Evolutionary conservation across 2,888 invertebrate species (phyloP).

Genomic region (Dione juno): DNA sequence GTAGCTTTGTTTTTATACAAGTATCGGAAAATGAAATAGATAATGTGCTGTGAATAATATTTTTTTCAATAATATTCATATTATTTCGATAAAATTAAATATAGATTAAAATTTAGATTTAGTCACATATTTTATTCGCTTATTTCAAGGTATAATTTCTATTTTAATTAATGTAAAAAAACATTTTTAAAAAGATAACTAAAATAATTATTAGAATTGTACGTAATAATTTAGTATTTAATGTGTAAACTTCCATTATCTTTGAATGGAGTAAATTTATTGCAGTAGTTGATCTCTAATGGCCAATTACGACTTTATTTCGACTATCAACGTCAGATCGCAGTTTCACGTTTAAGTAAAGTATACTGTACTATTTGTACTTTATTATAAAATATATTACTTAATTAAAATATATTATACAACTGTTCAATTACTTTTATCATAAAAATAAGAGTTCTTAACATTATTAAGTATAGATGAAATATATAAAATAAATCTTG

Average conservation of each 20-base stretch:
- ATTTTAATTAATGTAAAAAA: too few species aligned
- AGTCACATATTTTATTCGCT: too few species aligned
- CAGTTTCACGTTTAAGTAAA: constrained; percentile 3
- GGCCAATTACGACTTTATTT: constrained; percentile 19
- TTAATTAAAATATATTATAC: not conserved
- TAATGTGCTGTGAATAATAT: too few species aligned
- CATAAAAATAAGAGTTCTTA: too few species aligned
- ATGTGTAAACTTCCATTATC: constrained; percentile 11
- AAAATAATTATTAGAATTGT: not conserved
- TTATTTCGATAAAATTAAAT: not conserved
- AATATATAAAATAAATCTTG: too few species aligned
- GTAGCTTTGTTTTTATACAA: too few species aligned
- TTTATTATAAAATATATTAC: not conserved
- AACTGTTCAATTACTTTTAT: not conserved
- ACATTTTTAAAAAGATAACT: too few species aligned
- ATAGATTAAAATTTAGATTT: too few species aligned
- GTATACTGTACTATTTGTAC: not conserved
- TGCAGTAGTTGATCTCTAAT: constrained; percentile 13
- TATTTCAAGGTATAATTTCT: too few species aligned
- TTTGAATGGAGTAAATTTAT: constrained; percentile 16
- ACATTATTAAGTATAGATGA: too few species aligned
- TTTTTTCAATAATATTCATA: not conserved
- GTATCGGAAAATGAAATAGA: too few species aligned
- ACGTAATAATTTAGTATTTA: not conserved
- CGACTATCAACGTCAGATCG: constrained; percentile 3